phyloP scores from a whole-genome alignment of 2,113 vertebrate species.

The Eudyptes chrysolophus region DNA sequence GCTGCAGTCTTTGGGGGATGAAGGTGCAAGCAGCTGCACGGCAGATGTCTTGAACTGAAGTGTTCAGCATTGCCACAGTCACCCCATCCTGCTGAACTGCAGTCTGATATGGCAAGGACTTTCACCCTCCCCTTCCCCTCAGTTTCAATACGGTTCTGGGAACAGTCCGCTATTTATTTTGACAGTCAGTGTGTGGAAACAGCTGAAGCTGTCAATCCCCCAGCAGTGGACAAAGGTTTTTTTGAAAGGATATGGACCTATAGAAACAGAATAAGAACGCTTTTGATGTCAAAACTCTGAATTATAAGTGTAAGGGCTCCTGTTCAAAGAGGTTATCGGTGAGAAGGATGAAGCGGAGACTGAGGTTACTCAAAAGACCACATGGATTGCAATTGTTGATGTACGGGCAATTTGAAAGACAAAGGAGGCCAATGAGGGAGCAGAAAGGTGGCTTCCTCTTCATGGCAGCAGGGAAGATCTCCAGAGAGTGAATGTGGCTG shows the following conservation, averaged over 20 bases:
- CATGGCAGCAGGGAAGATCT: background rate
- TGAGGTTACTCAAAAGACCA: background rate
- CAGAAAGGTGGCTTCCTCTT: background rate
- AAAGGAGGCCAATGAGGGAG: background rate
- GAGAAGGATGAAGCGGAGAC: background rate
- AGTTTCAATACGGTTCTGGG: background rate
- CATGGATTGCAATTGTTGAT: background rate
- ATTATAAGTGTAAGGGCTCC: background rate
- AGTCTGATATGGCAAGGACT: background rate
- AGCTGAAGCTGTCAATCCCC: background rate
- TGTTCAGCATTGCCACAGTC: background rate
- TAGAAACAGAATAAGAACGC: background rate
- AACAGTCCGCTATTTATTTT: background rate
- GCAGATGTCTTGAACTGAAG: background rate
- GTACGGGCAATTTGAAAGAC: background rate
- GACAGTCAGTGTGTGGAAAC: background rate
- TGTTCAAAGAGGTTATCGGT: background rate
- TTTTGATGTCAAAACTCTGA: background rate
- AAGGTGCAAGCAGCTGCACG: background rate
- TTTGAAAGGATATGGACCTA: background rate
- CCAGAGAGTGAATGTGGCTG: background rate
- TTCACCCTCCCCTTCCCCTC: background rate
- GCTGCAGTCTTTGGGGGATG: background rate
- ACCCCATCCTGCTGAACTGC: background rate
- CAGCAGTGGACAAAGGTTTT: background rate